These are phyloP conservation scores for Marasmarcha lunaedactyla DNA, from an alignment of 2,888 invertebrate species.

Conservation along the genomic window DNA sequence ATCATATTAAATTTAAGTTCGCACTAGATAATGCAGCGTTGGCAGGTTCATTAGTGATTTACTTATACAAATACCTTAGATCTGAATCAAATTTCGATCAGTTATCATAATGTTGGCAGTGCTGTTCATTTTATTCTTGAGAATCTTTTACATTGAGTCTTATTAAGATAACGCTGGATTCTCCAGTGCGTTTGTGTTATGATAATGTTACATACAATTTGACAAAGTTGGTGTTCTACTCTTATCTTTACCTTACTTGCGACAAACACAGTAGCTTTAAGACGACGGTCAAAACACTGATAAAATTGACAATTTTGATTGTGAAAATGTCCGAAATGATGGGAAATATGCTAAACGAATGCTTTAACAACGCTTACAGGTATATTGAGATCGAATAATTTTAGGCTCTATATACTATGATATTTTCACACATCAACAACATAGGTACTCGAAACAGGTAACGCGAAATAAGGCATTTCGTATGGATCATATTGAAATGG, in stretches of 20 bases:
- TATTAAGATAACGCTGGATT: too few relatives aligned
- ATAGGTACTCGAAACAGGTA: slow-evolving; percentile 61
- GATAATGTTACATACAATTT: slow-evolving; percentile 16
- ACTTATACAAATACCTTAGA: slow-evolving; percentile 17
- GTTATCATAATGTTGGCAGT: slow-evolving; percentile 1
- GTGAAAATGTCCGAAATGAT: slow-evolving; percentile 27
- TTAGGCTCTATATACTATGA: slow-evolving; percentile 55
- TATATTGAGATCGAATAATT: slow-evolving; percentile 65
- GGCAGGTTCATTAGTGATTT: not conserved
- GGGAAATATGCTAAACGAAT: slow-evolving; percentile 18
- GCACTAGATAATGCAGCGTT: not conserved
- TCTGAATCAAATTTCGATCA: slow-evolving; percentile 14
- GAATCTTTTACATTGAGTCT: too few relatives aligned
- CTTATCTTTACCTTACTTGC: slow-evolving; percentile 8
- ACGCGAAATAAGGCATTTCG: slow-evolving; percentile 65
- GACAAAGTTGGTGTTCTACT: slow-evolving; percentile 22
- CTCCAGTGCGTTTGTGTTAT: slow-evolving; percentile 3
- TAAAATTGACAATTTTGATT: slow-evolving; percentile 1
- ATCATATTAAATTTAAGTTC: not conserved
- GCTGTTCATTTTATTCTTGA: not conserved
- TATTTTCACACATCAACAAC: slow-evolving; percentile 47
- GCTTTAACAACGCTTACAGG: slow-evolving; percentile 52
- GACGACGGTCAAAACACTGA: slow-evolving; percentile 4
- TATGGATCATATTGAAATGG: slow-evolving; percentile 27
- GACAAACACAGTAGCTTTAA: slow-evolving; percentile 20